Percentiles rank a stretch among this genome's conserved stretches.
phyloP scores from a whole-genome alignment of 92 coral and sea anemone species.

The Anthopleura xanthogrammica region DNA sequence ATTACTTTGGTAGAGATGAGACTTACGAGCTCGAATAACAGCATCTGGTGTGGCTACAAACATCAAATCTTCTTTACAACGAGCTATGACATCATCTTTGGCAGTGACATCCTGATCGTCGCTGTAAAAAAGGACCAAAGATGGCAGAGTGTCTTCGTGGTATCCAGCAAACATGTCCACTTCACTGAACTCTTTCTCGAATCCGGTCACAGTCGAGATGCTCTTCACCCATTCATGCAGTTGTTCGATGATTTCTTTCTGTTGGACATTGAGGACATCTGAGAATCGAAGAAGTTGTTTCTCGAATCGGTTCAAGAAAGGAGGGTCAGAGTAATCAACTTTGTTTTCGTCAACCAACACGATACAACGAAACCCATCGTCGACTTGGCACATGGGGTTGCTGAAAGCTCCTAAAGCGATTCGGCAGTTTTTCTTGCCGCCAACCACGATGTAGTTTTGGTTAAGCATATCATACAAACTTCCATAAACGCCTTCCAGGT shows the following conservation, averaged over 20 bases:
- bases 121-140: slow-evolving; percentile 75
- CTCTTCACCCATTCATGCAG: slow-evolving; percentile 60
- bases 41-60: slow-evolving; percentile 91
- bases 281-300: slow-evolving; percentile 93
- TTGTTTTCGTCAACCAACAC: slow-evolving; percentile 86
- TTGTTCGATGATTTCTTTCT: slow-evolving; percentile 50
- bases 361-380: slow-evolving; percentile 94
- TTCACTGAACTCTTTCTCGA: slow-evolving; percentile 60
- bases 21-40: slow-evolving; percentile 67
- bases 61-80: slow-evolving; percentile 83
- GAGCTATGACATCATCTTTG: slow-evolving; percentile 49
- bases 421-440: slow-evolving; percentile 93
- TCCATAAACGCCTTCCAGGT: slow-evolving; percentile 92
- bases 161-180: slow-evolving; percentile 90
- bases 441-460: slow-evolving; percentile 95
- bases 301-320: slow-evolving; percentile 95
- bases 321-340: slow-evolving; percentile 92
- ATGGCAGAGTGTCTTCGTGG: slow-evolving; percentile 87
- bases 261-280: slow-evolving; percentile 64
- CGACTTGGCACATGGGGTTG: slow-evolving; percentile 98
- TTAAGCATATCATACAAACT: slow-evolving; percentile 98
- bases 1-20: slow-evolving; percentile 37
- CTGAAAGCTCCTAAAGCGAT: slow-evolving; percentile 97
- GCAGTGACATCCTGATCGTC: slow-evolving; percentile 25
- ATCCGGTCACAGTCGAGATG: slow-evolving; percentile 62